Evolutionary conservation across 2,888 invertebrate genomes (phyloP).

Genomic region (Aquatica leii): DNA sequence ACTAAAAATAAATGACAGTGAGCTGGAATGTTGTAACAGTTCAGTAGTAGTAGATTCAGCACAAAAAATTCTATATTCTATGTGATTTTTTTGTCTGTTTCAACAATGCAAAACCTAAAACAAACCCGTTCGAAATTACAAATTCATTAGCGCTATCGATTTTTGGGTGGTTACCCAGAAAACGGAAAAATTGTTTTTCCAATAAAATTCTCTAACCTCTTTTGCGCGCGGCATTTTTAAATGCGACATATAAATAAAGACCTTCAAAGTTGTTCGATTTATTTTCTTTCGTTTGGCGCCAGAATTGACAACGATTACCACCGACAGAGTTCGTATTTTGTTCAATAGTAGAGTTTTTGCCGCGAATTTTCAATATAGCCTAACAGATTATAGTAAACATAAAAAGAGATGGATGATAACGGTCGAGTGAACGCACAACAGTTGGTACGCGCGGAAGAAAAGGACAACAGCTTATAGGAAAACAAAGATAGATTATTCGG

Average conservation of each 20-base stretch:
- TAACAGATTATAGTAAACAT: conserved; percentile 45
- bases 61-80: too few relatives aligned
- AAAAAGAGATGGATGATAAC: conserved; percentile 42
- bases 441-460: conserved; percentile 35
- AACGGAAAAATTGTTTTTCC: conserved; percentile 17
- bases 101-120: neutral
- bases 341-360: conserved; percentile 46
- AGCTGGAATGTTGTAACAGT: conserved; percentile 30
- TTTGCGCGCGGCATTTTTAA: neutral
- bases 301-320: conserved; percentile 41
- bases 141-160: conserved; percentile 34
- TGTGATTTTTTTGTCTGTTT: conserved; percentile 1
- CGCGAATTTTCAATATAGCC: conserved; percentile 46
- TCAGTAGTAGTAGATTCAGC: conserved; percentile 11
- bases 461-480: conserved; percentile 37
- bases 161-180: conserved; percentile 21
- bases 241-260: neutral
- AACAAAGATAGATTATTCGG: conserved; percentile 42
- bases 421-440: conserved; percentile 36
- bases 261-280: neutral
- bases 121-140: conserved; percentile 22
- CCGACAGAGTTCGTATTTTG: conserved; percentile 46
- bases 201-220: neutral
- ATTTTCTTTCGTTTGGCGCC: conserved; percentile 47
- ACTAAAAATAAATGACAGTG: conserved; percentile 36